Base-by-base conservation (phyloP, 2,797 vertebrate species). In the Coracias cyanogaster region DNA sequence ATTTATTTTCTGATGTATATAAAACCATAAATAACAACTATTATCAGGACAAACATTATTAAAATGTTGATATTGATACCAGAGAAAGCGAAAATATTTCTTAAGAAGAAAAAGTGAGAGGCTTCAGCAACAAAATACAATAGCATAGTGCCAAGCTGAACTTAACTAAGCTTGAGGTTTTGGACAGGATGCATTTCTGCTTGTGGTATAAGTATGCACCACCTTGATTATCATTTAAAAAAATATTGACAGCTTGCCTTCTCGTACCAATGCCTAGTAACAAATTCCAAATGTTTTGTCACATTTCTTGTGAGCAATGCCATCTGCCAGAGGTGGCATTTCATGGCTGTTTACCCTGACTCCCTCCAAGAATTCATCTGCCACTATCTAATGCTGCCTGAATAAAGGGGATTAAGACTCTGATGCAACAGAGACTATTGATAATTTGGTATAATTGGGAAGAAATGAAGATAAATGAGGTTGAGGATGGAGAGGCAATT, bases 401-500 rank as follows among this genome's bases (percentile, higher is more conserved):
- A 98, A 98, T 98, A 98, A 98, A 98, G 97, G 97, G 98, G 98
- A 99, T 99, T 99, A 99, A 98, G 98, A 98, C 98, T 98, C 98
- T 97, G 98, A 98, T 98, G 98, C 98, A 98, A 98, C 98, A 98
- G 98, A 99, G 98, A 99, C 98, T 99, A 99, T 98, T 99, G 98
- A 98, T 99, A 99, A 99, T 99, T 98, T 98, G 98, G 97, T 98
- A 98, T 99, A 99, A 99, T 99, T 99, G 98, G 98, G 98, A 99
- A 99, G 98, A 99, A 99, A 99, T 99, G 98, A 99, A 99, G 98
- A 99, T 99, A 99, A 99, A 99, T 99, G 98, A 99, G 98, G 98
- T 98, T 97, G 98, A 98, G 98, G 98, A 98, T 98, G 98, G 98
- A 98, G 98, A 99, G 97, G 98, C 98, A 99, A 99, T 99, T 99